Conservation (phyloP, 2,888 invertebrate genomes). For the Bombylius major region DNA sequence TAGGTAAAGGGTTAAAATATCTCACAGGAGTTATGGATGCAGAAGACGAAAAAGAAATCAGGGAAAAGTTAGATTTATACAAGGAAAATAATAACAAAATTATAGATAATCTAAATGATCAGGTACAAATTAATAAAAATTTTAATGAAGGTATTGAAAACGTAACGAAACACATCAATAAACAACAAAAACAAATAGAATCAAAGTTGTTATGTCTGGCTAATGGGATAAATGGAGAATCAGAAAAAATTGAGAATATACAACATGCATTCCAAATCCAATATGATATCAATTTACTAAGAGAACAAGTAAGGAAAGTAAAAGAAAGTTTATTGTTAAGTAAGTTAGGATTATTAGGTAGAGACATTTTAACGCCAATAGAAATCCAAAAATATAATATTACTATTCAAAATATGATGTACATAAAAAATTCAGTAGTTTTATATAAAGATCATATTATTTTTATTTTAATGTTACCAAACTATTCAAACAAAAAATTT, state of each 20-base stretch:
- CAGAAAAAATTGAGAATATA: slow-evolving; percentile 1
- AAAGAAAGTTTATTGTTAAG: slow-evolving; percentile 7
- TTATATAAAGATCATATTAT: slow-evolving; percentile 4
- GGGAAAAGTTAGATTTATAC: not conserved
- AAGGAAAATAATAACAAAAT: not conserved
- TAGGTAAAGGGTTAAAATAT: slow-evolving; percentile 12
- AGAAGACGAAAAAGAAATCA: slow-evolving; percentile 12
- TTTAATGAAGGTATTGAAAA: slow-evolving; percentile 14
- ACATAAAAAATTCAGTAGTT: slow-evolving; percentile 3
- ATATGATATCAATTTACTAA: not conserved
- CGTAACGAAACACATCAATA: slow-evolving; percentile 14
- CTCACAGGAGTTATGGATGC: slow-evolving; percentile 14
- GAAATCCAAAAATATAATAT: slow-evolving; percentile 1
- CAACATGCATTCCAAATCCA: not conserved
- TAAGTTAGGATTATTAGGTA: slow-evolving; percentile 7
- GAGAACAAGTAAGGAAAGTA: slow-evolving; percentile 4
- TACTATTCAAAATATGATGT: not conserved
- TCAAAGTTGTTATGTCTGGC: not conserved
- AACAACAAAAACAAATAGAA: slow-evolving; percentile 11
- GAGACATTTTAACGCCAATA: slow-evolving; percentile 2
- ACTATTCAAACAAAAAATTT: no score
- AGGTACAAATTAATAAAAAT: slow-evolving; percentile 7
- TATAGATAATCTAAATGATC: slow-evolving; percentile 6
- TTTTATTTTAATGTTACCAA: slow-evolving; percentile 4
- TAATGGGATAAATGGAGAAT: not conserved